Conservation (phyloP, 2,888 invertebrate species). For the Heliconius ismenius region DNA sequence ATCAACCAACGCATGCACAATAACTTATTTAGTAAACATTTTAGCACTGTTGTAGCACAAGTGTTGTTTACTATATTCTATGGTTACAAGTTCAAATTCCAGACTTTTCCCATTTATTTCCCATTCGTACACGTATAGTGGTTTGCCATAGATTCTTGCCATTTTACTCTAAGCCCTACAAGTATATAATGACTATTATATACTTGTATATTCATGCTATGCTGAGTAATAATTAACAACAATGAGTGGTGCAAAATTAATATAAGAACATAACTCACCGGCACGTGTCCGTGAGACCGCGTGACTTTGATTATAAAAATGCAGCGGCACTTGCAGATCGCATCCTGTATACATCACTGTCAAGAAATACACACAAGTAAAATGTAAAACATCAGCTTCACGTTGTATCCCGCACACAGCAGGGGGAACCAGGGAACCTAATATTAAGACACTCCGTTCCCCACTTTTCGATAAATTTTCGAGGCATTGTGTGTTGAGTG, state of each 20-base stretch:
- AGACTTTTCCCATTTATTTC: not conserved
- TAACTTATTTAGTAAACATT: constrained; percentile 12
- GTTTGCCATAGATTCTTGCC: not conserved
- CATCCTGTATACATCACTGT: constrained; percentile 10
- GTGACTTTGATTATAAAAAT: constrained; percentile 28
- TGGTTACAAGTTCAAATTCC: not conserved
- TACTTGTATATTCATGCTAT: too few species aligned
- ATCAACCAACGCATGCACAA: constrained; percentile 8
- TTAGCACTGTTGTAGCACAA: not conserved
- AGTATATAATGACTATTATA: too few species aligned
- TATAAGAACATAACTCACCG: not conserved
- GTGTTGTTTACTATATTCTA: not conserved
- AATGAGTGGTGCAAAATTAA: not conserved
- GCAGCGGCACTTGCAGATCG: constrained; percentile 26
- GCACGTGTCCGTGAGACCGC: constrained; percentile 25
- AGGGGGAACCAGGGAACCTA: too few species aligned
- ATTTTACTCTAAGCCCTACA: not conserved
- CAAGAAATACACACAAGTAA: not conserved
- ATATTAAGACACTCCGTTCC: too few species aligned
- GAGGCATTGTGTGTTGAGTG: too few species aligned
- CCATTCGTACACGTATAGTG: too few species aligned
- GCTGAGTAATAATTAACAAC: not conserved
- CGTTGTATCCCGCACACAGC: too few species aligned
- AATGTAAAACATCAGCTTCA: not conserved
- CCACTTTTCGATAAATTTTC: too few species aligned